phyloP scores from a whole-genome alignment of 64 coral and sea anemone species.

The Montipora cactus region DNA sequence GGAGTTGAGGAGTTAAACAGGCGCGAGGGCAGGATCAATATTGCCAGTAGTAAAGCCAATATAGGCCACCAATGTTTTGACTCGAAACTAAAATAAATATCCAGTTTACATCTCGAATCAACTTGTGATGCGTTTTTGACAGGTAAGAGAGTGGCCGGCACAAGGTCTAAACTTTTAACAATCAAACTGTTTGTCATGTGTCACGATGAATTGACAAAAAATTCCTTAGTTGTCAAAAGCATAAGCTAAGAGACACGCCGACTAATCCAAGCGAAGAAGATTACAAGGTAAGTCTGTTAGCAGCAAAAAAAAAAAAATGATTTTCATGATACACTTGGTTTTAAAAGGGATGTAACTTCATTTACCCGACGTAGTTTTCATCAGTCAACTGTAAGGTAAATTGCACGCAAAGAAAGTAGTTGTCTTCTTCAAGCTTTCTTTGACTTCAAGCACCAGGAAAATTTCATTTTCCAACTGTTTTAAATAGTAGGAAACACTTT shows the following conservation, averaged over 20 bases:
- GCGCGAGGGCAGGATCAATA: neutral
- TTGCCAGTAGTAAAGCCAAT: neutral
- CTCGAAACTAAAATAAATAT: neutral
- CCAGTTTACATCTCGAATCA: neutral
- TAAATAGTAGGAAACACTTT: too few relatives aligned
- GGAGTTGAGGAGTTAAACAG: neutral
- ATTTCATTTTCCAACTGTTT: too few relatives aligned
- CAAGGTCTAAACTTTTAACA: neutral
- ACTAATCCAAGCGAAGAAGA: constrained; percentile 7
- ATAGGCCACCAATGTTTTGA: neutral
- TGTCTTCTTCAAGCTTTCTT: too few relatives aligned
- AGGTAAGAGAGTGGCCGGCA: neutral
- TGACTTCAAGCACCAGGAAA: too few relatives aligned
- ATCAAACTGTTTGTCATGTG: constrained; percentile 16
- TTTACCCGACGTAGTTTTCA: too few relatives aligned
- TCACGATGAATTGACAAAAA: neutral
- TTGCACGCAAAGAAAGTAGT: too few relatives aligned
- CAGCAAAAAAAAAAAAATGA: too few relatives aligned
- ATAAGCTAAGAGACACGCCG: neutral
- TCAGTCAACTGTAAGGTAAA: too few relatives aligned
- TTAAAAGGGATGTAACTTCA: neutral
- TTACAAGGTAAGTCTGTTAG: neutral
- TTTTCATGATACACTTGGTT: neutral
- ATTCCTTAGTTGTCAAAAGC: constrained; percentile 49
- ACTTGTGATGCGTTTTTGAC: neutral